Conservation (phyloP, 2,113 vertebrate genomes). For the Smithornis capensis region DNA sequence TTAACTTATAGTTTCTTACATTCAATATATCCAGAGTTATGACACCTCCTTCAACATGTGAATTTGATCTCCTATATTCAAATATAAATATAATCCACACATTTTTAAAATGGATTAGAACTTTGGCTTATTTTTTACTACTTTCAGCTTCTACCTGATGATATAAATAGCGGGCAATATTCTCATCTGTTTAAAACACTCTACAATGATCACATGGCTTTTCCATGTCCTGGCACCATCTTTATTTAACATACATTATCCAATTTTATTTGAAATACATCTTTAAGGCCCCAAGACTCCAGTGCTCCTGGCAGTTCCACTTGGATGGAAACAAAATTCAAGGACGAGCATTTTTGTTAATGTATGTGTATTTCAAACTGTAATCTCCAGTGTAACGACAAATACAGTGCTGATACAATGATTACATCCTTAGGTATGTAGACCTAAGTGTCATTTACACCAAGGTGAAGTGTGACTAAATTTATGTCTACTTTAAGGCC, state of each 20-base stretch:
- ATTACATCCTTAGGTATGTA: neutral
- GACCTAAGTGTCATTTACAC: neutral
- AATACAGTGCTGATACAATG: neutral
- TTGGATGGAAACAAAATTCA: conserved; percentile 18
- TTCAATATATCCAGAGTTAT: neutral
- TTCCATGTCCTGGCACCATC: neutral
- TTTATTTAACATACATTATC: conserved; percentile 37
- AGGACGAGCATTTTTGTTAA: neutral
- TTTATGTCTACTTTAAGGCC: conserved; percentile 10
- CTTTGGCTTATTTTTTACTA: neutral
- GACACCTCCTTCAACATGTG: neutral
- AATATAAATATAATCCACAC: neutral
- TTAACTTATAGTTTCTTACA: neutral
- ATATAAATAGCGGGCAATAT: conserved; percentile 9
- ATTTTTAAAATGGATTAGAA: neutral
- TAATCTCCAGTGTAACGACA: neutral
- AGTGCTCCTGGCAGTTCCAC: conserved; percentile 29
- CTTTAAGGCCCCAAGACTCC: neutral
- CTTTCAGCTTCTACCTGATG: neutral
- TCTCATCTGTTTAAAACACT: conserved; percentile 4
- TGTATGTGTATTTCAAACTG: neutral
- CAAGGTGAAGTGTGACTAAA: conserved; percentile 36
- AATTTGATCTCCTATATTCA: neutral
- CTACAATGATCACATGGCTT: neutral
- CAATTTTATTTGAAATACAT: conserved; percentile 23